Evolutionary conservation across 2,888 invertebrate species (phyloP).

Genomic region (Fragum fragum): DNA sequence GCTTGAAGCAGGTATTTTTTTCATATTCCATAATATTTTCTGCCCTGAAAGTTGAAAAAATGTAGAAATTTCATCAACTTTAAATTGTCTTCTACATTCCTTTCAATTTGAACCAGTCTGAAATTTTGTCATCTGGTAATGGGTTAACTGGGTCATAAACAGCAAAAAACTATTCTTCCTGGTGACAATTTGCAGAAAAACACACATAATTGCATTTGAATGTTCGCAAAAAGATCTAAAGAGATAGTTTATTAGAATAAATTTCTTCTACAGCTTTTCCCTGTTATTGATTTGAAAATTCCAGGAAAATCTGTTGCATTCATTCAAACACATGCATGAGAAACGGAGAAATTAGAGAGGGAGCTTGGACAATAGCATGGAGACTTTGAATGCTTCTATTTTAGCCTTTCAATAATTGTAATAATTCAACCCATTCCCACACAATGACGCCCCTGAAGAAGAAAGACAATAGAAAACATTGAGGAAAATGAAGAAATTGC

Average conservation of each 20-base stretch:
- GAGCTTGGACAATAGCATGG: background rate
- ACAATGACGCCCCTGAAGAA: too few species aligned
- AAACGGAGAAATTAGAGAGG: background rate
- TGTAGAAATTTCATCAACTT: too few species aligned
- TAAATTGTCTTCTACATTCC: too few species aligned
- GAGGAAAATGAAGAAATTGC: too few species aligned
- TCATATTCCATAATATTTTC: too few species aligned
- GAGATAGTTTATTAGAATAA: slow-evolving; percentile 16
- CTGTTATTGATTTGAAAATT: background rate
- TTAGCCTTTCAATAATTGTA: too few species aligned
- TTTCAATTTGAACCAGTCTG: background rate
- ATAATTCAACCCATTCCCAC: too few species aligned
- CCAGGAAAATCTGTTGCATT: slow-evolving; percentile 6
- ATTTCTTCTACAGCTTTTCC: background rate
- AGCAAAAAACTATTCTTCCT: background rate
- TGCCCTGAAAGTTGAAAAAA: too few species aligned
- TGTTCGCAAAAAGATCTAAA: background rate
- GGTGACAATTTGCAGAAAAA: background rate
- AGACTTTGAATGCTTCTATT: background rate
- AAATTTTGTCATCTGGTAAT: background rate
- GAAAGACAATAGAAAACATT: too few species aligned
- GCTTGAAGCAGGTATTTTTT: too few species aligned
- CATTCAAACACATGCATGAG: background rate
- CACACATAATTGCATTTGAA: background rate
- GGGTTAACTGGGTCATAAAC: background rate